Conservation (phyloP, 2,113 vertebrate species). For the Apus apus region DNA sequence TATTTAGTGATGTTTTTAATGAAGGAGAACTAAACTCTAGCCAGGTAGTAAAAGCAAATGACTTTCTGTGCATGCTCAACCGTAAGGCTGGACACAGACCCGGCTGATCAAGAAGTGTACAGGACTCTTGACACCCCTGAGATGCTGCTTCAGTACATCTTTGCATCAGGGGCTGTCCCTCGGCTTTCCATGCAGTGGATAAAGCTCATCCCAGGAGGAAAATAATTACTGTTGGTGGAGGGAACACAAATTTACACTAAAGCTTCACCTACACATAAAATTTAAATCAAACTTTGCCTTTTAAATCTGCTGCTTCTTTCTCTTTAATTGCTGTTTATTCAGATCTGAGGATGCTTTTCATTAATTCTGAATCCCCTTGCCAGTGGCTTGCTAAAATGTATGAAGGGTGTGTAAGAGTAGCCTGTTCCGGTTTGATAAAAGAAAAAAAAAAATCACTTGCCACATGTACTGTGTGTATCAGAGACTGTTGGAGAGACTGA, state of each 20-base stretch:
- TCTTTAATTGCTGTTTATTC: constrained; percentile 16
- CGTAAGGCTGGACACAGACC: background rate
- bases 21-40: background rate
- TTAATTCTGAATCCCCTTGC: background rate
- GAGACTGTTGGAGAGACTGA: background rate
- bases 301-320: background rate
- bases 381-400: background rate
- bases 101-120: background rate
- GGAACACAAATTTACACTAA: background rate
- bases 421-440: background rate
- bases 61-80: background rate
- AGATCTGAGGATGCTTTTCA: background rate
- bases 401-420: background rate
- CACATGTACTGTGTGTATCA: background rate
- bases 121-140: background rate
- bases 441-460: background rate
- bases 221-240: background rate
- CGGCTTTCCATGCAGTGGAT: background rate
- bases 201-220: background rate
- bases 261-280: background rate
- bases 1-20: background rate
- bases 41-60: background rate
- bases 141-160: background rate
- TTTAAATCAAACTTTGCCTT: background rate
- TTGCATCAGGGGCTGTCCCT: no score